Conservation (phyloP, 2,797 vertebrate species). For the Amblyraja radiata region DNA sequence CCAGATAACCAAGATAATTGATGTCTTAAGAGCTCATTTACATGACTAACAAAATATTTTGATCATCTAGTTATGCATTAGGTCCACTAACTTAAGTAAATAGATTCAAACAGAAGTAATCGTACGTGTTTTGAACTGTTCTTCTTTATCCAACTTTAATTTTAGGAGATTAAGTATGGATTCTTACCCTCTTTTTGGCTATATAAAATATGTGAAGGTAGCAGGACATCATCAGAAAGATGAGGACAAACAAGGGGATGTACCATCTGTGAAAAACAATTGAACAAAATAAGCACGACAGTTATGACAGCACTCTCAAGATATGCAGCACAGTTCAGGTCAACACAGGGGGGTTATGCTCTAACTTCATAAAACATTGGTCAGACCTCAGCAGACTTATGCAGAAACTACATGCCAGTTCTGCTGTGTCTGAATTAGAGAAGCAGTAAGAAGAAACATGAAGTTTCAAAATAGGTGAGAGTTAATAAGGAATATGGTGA, state of each 20-base stretch:
- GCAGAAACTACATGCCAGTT: background rate
- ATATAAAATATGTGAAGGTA: constrained; percentile 71
- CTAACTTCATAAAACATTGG: too few species aligned
- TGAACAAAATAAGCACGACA: background rate
- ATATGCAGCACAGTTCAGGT: background rate
- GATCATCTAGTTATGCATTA: too few species aligned
- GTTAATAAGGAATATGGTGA: background rate
- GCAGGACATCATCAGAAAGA: constrained; percentile 74
- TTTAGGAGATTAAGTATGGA: constrained; percentile 37
- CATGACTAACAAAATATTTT: background rate
- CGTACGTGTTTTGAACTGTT: background rate
- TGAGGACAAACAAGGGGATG: constrained; percentile 70
- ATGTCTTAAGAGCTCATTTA: background rate
- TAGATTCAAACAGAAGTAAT: background rate
- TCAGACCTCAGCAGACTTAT: background rate
- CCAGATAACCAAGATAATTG: background rate
- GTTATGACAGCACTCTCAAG: background rate
- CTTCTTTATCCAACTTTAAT: background rate
- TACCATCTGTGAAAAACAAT: constrained; percentile 59
- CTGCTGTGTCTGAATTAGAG: background rate
- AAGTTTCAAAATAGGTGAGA: background rate
- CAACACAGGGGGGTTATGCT: too few species aligned
- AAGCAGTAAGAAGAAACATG: background rate
- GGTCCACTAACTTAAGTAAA: background rate
- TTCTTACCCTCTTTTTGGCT: constrained; percentile 64